phyloP scores from a whole-genome alignment of 2,113 vertebrate species.

The Porphyrio hochstetteri region DNA sequence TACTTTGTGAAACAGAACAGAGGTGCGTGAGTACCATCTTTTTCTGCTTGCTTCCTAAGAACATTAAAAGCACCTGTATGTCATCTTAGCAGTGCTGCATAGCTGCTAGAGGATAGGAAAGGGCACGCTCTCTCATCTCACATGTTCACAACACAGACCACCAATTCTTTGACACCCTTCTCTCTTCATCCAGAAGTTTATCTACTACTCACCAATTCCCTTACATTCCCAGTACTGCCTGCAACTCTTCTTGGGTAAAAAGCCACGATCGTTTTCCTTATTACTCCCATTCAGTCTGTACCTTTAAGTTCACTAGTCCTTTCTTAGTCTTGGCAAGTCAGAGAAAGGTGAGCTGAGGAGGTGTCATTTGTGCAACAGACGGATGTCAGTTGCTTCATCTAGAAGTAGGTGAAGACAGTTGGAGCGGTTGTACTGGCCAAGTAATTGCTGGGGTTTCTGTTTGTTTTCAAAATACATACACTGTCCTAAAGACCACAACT shows the following conservation, averaged over 20 bases:
- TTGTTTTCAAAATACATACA: not conserved
- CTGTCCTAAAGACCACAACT: not conserved
- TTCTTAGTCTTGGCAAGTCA: not conserved
- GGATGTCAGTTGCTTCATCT: not conserved
- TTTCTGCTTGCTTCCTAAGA: not conserved
- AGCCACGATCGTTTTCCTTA: rapidly evolving
- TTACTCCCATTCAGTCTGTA: not conserved
- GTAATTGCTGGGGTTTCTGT: not conserved
- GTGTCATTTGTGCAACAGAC: not conserved
- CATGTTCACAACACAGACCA: not conserved
- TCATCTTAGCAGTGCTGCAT: not conserved
- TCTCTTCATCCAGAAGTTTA: not conserved
- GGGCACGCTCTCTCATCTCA: not conserved
- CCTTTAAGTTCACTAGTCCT: not conserved
- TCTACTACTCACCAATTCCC: not conserved
- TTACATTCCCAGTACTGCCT: not conserved
- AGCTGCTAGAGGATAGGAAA: not conserved
- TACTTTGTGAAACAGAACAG: not conserved
- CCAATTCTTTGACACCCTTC: not conserved
- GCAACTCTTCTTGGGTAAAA: not conserved
- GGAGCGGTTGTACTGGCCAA: not conserved
- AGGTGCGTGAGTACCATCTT: not conserved
- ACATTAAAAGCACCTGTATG: not conserved
- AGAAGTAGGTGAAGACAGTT: not conserved
- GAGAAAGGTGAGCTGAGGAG: not conserved